Evolutionary conservation across 2,797 vertebrate species (phyloP).

Genomic region (Hipposideros larvatus): DNA sequence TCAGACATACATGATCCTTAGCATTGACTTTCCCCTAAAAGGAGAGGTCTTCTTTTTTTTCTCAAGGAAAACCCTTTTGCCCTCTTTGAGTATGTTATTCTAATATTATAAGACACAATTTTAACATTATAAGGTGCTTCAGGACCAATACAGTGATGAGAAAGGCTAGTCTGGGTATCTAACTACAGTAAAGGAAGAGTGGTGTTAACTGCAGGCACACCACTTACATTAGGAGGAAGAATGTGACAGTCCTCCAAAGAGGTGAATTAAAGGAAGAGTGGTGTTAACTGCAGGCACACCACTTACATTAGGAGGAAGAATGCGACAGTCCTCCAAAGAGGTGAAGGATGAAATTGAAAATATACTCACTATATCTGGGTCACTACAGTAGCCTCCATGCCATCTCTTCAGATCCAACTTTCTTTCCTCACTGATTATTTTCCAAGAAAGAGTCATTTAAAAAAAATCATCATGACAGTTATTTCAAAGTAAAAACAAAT

Average conservation of each 20-base stretch:
- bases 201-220: neutral
- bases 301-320: neutral
- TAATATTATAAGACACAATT: too few species aligned
- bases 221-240: neutral
- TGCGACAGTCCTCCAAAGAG: neutral
- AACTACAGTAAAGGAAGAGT: neutral
- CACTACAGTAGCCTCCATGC: neutral
- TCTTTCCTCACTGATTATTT: neutral
- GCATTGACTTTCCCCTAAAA: neutral
- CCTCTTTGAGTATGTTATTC: neutral
- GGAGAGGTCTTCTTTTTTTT: neutral
- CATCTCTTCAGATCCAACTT: neutral
- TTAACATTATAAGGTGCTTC: neutral
- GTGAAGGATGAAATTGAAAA: neutral
- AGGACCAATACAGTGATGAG: neutral
- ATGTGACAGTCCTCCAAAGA: neutral
- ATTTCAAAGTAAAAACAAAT: neutral
- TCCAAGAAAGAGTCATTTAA: neutral
- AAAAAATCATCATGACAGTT: neutral
- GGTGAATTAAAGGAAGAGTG: too few species aligned
- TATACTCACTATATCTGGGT: neutral
- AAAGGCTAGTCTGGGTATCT: neutral
- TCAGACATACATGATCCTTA: neutral
- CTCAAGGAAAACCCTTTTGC: neutral
- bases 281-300: neutral